These are phyloP conservation scores for Hemiscyllium ocellatum DNA, from an alignment of 2,113 vertebrate genomes.

Conservation along the genomic window DNA sequence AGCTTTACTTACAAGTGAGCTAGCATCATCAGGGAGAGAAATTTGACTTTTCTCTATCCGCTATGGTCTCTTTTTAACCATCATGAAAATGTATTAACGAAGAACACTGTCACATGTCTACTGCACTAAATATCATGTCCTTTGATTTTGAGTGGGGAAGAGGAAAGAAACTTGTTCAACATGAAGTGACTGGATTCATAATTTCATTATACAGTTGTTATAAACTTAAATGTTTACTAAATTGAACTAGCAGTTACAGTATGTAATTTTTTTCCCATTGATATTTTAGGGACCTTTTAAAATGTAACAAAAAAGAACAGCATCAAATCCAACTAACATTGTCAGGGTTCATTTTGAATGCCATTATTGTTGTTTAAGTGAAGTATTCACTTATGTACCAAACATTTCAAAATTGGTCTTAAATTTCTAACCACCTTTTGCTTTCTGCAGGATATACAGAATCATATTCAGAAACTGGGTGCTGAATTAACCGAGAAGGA, in stretches of 20 bases:
- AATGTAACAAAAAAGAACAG: not conserved
- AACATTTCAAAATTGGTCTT: not conserved
- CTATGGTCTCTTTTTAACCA: not conserved
- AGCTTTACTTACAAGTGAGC: not conserved
- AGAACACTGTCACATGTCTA: not conserved
- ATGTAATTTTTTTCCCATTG: not conserved
- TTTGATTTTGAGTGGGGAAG: not conserved
- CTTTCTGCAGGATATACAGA: constrained; percentile 70
- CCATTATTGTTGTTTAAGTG: not conserved
- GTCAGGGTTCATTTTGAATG: not conserved
- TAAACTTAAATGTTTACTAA: not conserved
- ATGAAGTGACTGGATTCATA: not conserved
- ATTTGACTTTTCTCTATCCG: not conserved
- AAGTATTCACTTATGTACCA: not conserved
- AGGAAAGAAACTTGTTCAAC: not conserved
- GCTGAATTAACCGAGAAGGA: constrained; percentile 70
- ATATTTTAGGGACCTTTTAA: not conserved
- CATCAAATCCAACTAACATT: not conserved
- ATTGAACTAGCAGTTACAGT: not conserved
- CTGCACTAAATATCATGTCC: not conserved
- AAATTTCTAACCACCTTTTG: not conserved
- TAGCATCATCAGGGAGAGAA: not conserved
- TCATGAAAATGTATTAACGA: not conserved
- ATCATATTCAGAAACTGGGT: constrained; percentile 79
- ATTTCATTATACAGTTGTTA: not conserved